Conservation (phyloP, 2,888 invertebrate genomes). For the Rhodophaea formosa region DNA sequence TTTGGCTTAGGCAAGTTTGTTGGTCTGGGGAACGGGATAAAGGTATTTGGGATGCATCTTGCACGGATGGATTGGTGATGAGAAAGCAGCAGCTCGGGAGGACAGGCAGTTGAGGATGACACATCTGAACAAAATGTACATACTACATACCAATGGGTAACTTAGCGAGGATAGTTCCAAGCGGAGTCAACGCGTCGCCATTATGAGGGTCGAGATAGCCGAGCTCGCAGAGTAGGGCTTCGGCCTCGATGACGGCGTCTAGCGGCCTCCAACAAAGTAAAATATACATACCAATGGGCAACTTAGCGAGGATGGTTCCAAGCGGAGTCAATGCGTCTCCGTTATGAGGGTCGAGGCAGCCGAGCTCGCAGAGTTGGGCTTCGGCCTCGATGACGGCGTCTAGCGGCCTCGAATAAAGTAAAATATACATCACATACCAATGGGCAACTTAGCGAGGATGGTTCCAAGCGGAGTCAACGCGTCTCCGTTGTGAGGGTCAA, state of each 20-base stretch:
- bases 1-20: too few species aligned
- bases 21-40: too few species aligned
- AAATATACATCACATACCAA: slow-evolving; percentile 79
- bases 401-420: too few species aligned
- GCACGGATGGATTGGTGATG: too few species aligned
- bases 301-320: slow-evolving; percentile 94
- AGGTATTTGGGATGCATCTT: too few species aligned
- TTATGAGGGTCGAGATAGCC: slow-evolving; percentile 93
- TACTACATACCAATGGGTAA: slow-evolving; percentile 86
- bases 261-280: too few species aligned
- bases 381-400: slow-evolving; percentile 99
- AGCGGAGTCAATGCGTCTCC: slow-evolving; percentile 95
- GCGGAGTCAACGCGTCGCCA: slow-evolving; percentile 93
- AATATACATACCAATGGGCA: slow-evolving; percentile 92
- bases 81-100: too few species aligned
- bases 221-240: slow-evolving; percentile 91
- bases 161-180: slow-evolving; percentile 95
- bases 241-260: slow-evolving; percentile 98
- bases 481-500: slow-evolving; percentile 91
- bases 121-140: too few species aligned
- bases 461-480: slow-evolving; percentile 96
- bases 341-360: slow-evolving; percentile 92
- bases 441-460: slow-evolving; percentile 95
- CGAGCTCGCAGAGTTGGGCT: slow-evolving; percentile 90
- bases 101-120: too few species aligned